Evolutionary conservation across 1,140 invertebrate species (phyloP).

Genomic region (Diprion similis): DNA sequence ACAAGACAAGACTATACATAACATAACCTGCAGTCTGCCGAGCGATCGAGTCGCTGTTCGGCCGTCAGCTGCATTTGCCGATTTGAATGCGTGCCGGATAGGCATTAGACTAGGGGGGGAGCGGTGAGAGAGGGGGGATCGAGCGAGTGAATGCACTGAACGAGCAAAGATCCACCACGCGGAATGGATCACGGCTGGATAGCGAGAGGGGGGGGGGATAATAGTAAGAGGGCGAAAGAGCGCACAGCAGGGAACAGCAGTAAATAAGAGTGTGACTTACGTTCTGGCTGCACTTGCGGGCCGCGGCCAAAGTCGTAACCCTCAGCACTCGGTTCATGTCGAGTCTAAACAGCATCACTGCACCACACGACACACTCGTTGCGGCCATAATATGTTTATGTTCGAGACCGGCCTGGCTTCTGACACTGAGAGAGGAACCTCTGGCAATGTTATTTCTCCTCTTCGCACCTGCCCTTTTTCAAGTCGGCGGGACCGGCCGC

Average conservation of each 20-base stretch:
- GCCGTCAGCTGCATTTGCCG: too few species aligned
- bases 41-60: too few species aligned
- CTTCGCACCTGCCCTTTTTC: neutral
- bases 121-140: too few species aligned
- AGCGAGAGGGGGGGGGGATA: neutral
- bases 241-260: too few species aligned
- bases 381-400: slow-evolving; percentile 42
- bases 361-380: slow-evolving; percentile 43
- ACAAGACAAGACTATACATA: too few species aligned
- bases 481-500: slow-evolving; percentile 30
- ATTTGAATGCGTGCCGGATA: too few species aligned
- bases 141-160: too few species aligned
- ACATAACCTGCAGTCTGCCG: too few species aligned
- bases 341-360: slow-evolving; percentile 43
- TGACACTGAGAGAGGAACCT: too few species aligned
- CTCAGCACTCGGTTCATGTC: slow-evolving; percentile 47
- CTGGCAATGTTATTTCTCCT: neutral
- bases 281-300: slow-evolving; percentile 44
- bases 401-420: neutral
- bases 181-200: neutral
- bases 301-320: slow-evolving; percentile 40
- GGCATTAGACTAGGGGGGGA: too few species aligned
- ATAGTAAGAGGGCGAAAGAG: neutral
- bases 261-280: slow-evolving; percentile 35
- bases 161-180: too few species aligned